Base-by-base conservation (phyloP, 2,797 vertebrate genomes). In the Ataeniobius toweri region DNA sequence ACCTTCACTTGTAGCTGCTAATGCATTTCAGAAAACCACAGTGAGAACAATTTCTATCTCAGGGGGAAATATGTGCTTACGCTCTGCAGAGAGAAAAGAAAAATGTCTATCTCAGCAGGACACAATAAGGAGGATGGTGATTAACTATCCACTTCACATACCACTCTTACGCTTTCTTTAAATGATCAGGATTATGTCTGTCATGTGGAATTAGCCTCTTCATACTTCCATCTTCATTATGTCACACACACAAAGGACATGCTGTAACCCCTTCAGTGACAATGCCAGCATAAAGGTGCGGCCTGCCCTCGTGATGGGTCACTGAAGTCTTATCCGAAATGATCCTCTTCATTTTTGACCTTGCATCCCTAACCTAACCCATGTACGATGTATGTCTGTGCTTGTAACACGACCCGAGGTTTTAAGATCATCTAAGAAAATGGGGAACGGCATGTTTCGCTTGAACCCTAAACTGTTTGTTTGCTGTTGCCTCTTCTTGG, bases 391-490 rank as follows among this genome's bases (percentile, higher is more conserved):
- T 26, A n/a, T 44, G 83, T 86, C 83, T 61, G 75, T 7, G 78
- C 85, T 80, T 14, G 70, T 71, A 58, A 89, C 76, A 16, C 77
- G 59, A 50, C 73, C 85, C 6, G 10, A 26, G 73, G 83, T 85
- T 81, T 48, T 76, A 63, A 85, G 81, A 84, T 84, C 50, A 6
- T 68, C 13, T 12, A 72, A 85, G 88, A 70, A 77, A 24, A 80
- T 70, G 2, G 77, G 75, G 87, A 88, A 80, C 89, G 84, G 88
- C 90, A 89, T 83, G 82, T 84, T 91, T 93, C 80, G 85, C 91
- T 90, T 89, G 78, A 93, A 88, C 85, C 89, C 87, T 89, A 89
- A 92, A 88, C 86, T 90, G 81, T 91, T 93, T 93, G 91, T 93
- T 94, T 94, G 92, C 91, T 81, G 85, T 91, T 91, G 88, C 86